Evolutionary conservation across 1,140 invertebrate genomes (phyloP).

Genomic region (Drosophila lowei): DNA sequence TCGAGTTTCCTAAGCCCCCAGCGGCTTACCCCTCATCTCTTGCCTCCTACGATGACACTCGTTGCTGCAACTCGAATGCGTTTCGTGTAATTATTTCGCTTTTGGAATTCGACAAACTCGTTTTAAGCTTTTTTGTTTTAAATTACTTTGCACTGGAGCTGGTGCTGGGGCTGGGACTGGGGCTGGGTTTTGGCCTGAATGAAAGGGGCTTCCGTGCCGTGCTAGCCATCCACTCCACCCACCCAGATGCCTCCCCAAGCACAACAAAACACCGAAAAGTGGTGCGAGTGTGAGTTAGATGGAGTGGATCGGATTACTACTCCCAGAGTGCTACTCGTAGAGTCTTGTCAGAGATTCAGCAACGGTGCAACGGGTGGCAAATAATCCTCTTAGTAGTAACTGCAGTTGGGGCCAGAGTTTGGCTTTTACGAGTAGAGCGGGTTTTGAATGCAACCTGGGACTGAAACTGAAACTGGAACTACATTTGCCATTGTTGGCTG

Average conservation of each 20-base stretch:
- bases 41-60: not conserved
- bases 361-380: conserved; percentile 19
- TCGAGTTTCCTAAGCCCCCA: conserved; percentile 33
- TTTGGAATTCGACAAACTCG: conserved; percentile 52
- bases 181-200: conserved; percentile 14
- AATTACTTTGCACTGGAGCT: conserved; percentile 27
- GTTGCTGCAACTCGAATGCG: conserved; percentile 36
- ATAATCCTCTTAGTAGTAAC: conserved; percentile 52
- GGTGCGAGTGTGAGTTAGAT: conserved; percentile 42
- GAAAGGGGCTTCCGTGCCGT: conserved; percentile 42
- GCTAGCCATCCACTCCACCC: conserved; percentile 23
- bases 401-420: not conserved
- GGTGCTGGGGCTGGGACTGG: conserved; percentile 4
- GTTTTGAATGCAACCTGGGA: conserved; percentile 21
- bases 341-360: conserved; percentile 27
- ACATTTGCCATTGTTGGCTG: conserved; percentile 28
- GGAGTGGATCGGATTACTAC: conserved; percentile 43
- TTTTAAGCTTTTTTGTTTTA: conserved; percentile 51
- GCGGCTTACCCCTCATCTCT: conserved; percentile 19
- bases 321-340: not conserved
- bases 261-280: conserved; percentile 42
- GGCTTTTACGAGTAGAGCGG: too few species aligned
- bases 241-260: conserved; percentile 45
- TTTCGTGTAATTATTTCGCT: conserved; percentile 52
- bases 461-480: conserved; percentile 24